Percentiles rank a stretch among this genome's conserved stretches.
Evolutionary conservation across 37 sponge, comb jelly and placozoan genomes (phyloP).

Genomic region (Theonella swinhoei): DNA sequence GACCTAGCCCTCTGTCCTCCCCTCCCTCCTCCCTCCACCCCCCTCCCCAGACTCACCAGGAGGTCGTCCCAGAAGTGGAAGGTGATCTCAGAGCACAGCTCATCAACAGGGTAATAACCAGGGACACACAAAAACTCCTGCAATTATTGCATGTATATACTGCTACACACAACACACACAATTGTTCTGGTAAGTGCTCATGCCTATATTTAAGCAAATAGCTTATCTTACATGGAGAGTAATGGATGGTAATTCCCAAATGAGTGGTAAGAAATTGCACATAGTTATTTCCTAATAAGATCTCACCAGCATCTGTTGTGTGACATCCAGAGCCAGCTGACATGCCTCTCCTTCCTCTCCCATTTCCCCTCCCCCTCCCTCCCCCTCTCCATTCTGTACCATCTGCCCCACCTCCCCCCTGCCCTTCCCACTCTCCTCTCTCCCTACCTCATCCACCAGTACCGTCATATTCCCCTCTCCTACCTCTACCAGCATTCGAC

Average conservation of each 20-base stretch:
- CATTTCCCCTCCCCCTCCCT: not conserved
- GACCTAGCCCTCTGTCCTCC: too few species aligned
- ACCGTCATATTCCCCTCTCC: not conserved
- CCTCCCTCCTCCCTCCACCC: too few species aligned
- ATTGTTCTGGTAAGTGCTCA: not conserved
- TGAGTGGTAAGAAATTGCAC: too few species aligned
- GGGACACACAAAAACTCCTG: constrained; percentile 65
- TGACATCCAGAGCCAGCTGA: not conserved
- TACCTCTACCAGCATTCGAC: not conserved
- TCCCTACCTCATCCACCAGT: not conserved
- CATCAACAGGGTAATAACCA: constrained; percentile 69
- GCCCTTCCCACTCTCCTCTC: not conserved
- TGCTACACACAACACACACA: constrained; percentile 4
- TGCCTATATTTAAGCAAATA: too few species aligned
- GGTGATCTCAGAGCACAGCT: constrained; percentile 62
- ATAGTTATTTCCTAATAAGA: too few species aligned
- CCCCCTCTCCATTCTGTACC: not conserved
- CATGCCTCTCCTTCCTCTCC: not conserved
- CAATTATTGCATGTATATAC: not conserved
- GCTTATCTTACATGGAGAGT: too few species aligned
- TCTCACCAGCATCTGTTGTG: not conserved
- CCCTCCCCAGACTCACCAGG: constrained; percentile 63
- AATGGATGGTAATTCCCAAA: too few species aligned
- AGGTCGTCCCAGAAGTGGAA: constrained; percentile 67
- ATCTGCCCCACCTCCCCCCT: not conserved